Evolutionary conservation across 2,113 vertebrate genomes (phyloP).

Genomic region (Columba livia): DNA sequence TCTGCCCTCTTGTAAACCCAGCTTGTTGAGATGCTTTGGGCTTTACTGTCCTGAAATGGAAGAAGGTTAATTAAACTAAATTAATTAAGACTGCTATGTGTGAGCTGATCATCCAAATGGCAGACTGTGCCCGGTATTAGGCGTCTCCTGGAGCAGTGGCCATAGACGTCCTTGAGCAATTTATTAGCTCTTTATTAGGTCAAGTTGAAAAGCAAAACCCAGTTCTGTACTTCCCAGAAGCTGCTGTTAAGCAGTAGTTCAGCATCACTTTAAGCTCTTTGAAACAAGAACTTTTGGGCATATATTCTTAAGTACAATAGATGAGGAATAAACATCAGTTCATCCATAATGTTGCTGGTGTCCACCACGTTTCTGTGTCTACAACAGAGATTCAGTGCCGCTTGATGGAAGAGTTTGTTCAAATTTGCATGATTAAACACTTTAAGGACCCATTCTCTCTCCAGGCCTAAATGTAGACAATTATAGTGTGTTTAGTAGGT

Average conservation of each 20-base stretch:
- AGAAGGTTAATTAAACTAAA: neutral
- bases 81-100: neutral
- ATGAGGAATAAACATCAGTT: neutral
- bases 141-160: neutral
- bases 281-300: neutral
- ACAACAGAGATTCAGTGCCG: neutral
- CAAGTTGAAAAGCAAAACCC: neutral
- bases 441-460: neutral
- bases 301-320: neutral
- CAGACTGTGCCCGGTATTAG: neutral
- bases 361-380: neutral
- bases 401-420: neutral
- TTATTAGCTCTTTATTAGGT: neutral
- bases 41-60: neutral
- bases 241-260: neutral
- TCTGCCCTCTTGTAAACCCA: neutral
- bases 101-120: neutral
- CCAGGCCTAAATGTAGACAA: conserved; percentile 9
- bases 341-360: neutral
- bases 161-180: neutral
- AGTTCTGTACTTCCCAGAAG: neutral
- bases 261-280: neutral
- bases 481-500: conserved; percentile 26
- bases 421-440: conserved; percentile 1
- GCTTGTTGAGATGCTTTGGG: neutral